phyloP scores from a whole-genome alignment of 2,888 invertebrate species.

The Phaedon cochleariae region DNA sequence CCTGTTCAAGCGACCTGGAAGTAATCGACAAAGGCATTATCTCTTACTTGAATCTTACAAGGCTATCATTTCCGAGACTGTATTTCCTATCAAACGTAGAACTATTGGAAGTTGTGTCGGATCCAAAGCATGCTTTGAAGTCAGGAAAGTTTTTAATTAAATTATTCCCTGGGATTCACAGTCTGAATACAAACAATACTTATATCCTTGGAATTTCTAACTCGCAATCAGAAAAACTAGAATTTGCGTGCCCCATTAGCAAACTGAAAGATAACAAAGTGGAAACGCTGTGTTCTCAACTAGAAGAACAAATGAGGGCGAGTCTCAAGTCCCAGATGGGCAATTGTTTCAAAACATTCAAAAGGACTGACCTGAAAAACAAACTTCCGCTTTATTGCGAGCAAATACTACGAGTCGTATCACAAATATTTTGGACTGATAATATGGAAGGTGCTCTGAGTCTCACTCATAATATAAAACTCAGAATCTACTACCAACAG shows the following conservation, averaged over 20 bases:
- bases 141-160: constrained; percentile 84
- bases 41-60: constrained; percentile 80
- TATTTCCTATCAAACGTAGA: constrained; percentile 90
- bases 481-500: constrained; percentile 39
- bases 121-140: constrained; percentile 76
- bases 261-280: constrained; percentile 49
- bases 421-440: constrained; percentile 44
- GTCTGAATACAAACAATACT: constrained; percentile 72
- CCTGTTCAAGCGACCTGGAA: constrained; percentile 73
- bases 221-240: constrained; percentile 74
- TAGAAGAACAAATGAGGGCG: constrained; percentile 79
- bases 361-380: constrained; percentile 26
- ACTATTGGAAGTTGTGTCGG: constrained; percentile 84
- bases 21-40: constrained; percentile 81
- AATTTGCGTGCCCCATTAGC: constrained; percentile 66
- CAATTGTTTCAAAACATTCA: constrained; percentile 42
- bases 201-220: constrained; percentile 78
- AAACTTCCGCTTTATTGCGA: constrained; percentile 39
- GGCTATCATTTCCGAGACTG: constrained; percentile 81
- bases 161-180: constrained; percentile 82
- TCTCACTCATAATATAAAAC: constrained; percentile 40
- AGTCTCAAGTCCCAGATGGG: constrained; percentile 49
- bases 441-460: constrained; percentile 63
- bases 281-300: constrained; percentile 80
- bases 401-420: constrained; percentile 41